Evolutionary conservation across 2,797 vertebrate genomes (phyloP).

Genomic region (Phoebastria nigripes): DNA sequence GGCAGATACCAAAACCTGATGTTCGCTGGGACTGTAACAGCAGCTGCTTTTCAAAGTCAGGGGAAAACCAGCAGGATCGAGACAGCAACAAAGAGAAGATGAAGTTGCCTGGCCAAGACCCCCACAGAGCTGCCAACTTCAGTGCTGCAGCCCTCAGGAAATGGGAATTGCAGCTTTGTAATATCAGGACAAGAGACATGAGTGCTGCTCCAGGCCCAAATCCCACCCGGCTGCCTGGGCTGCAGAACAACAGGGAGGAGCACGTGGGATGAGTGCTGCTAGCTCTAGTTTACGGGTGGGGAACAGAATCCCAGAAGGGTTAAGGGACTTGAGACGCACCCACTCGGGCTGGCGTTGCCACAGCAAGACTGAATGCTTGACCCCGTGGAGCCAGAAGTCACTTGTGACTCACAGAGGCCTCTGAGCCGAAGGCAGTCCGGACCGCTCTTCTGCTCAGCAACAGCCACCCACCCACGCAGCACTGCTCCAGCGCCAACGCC

Average conservation of each 20-base stretch:
- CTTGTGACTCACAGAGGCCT: background rate
- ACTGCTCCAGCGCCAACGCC: background rate
- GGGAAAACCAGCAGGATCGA: background rate
- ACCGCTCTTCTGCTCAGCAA: background rate
- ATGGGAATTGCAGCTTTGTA: background rate
- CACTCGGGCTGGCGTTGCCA: background rate
- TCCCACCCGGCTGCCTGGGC: background rate
- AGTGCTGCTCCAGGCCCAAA: background rate
- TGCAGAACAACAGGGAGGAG: background rate
- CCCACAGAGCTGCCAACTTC: background rate
- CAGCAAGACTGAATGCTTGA: background rate
- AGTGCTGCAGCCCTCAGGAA: background rate
- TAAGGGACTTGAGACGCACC: background rate
- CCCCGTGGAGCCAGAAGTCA: background rate
- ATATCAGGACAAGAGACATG: background rate
- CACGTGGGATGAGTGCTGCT: accelerated
- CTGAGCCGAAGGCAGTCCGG: background rate
- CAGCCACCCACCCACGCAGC: background rate
- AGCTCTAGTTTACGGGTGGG: background rate
- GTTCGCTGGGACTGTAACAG: background rate
- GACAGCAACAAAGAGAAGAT: background rate
- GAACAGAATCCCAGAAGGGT: background rate
- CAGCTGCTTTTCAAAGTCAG: background rate
- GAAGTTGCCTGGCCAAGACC: background rate
- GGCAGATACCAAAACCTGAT: background rate